A percentile compares a stretch with the other conserved stretches of the same genome.
Conservation (phyloP, 1,140 invertebrate genomes). For the Bombus ignitus region DNA sequence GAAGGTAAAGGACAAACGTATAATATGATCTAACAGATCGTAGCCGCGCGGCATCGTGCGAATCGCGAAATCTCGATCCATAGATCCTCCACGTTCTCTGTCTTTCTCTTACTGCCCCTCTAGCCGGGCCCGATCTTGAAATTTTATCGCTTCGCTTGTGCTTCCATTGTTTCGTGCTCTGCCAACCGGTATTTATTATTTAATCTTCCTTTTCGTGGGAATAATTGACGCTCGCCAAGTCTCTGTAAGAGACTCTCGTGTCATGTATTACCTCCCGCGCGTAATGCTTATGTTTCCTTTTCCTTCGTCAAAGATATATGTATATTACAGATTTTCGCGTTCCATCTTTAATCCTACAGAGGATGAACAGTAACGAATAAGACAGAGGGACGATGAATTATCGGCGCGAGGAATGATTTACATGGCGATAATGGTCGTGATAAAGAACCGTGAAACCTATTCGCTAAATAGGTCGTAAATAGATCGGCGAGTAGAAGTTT, state of each 20-base stretch:
- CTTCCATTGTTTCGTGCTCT: slow-evolving; percentile 33
- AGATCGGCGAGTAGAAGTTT: neutral
- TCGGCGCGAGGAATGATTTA: neutral
- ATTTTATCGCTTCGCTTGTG: slow-evolving; percentile 42
- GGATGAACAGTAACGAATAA: neutral
- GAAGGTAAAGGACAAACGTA: slow-evolving; percentile 75
- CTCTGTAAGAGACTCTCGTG: neutral
- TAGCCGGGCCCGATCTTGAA: slow-evolving; percentile 44
- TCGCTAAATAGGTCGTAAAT: slow-evolving; percentile 1
- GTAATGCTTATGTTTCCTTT: neutral
- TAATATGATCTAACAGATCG: slow-evolving; percentile 72
- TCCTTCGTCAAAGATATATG: too few species aligned
- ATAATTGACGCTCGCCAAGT: slow-evolving; percentile 24
- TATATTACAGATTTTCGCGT: neutral
- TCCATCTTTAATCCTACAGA: neutral
- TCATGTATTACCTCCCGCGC: neutral
- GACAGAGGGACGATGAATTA: neutral
- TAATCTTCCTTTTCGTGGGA: slow-evolving; percentile 37
- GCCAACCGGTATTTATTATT: slow-evolving; percentile 36
- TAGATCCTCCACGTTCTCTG: slow-evolving; percentile 62
- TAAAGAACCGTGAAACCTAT: neutral
- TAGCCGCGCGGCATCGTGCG: slow-evolving; percentile 57
- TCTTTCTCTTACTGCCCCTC: neutral
- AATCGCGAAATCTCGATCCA: slow-evolving; percentile 76
- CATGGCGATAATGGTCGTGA: neutral